Evolutionary conservation across 2,797 vertebrate species (phyloP).

Genomic region (Philypnodon macrostomus): DNA sequence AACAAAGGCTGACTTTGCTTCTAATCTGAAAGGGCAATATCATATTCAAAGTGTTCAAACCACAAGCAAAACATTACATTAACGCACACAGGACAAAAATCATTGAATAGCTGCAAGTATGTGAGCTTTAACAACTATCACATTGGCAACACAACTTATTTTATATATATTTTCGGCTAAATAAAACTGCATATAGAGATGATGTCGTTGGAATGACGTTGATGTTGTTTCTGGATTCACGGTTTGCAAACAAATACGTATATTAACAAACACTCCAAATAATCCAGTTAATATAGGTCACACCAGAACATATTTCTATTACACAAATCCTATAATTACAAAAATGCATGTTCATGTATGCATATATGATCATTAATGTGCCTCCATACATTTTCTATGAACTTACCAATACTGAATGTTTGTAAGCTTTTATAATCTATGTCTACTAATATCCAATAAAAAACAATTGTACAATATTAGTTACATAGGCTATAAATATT

Average conservation of each 20-base stretch:
- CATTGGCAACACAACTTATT: neutral
- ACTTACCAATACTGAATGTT: constrained; percentile 1
- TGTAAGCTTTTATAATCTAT: constrained; percentile 27
- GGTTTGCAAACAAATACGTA: neutral
- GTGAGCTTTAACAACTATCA: neutral
- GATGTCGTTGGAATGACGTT: constrained; percentile 5
- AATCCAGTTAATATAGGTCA: constrained; percentile 4
- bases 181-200: constrained; percentile 3
- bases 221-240: constrained; percentile 11
- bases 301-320: constrained; percentile 2
- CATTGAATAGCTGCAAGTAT: constrained; percentile 6
- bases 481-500: constrained; percentile 17
- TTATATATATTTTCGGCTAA: neutral
- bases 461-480: neutral
- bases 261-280: neutral
- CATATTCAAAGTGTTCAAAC: constrained; percentile 1
- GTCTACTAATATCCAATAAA: neutral
- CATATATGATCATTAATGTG: constrained; percentile 91
- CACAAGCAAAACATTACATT: constrained; percentile 4
- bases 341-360: constrained; percentile 63
- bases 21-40: constrained; percentile 5
- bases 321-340: constrained; percentile 2
- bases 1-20: constrained; percentile 2
- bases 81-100: constrained; percentile 3
- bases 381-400: constrained; percentile 79